A percentile compares a stretch with the other conserved stretches of the same genome.
These are phyloP conservation scores for Branchinecta lynchi DNA, from an alignment of 1,140 invertebrate genomes.

Conservation along the genomic window DNA sequence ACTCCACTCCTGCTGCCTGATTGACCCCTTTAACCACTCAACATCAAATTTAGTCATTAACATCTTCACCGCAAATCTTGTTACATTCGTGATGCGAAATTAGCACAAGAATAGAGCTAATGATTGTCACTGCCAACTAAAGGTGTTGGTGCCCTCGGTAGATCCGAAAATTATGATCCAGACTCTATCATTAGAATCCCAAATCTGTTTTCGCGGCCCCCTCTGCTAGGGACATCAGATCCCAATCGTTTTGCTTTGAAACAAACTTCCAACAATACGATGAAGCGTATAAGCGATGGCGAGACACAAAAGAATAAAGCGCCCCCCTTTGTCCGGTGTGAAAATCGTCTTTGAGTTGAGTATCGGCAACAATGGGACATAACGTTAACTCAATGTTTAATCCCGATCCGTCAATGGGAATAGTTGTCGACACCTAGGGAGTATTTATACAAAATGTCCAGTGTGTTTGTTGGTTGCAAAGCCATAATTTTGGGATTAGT, in stretches of 20 bases:
- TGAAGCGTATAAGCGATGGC: background rate
- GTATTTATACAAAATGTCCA: background rate
- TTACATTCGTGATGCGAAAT: background rate
- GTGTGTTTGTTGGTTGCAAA: background rate
- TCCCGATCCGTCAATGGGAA: background rate
- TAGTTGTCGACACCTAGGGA: background rate
- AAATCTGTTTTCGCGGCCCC: background rate
- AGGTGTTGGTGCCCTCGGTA: background rate
- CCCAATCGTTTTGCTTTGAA: constrained; percentile 7
- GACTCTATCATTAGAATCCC: constrained; percentile 7
- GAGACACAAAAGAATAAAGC: background rate
- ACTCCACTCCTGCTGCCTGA: no score
- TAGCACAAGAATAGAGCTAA: constrained; percentile 9
- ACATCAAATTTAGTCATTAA: background rate
- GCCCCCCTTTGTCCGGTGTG: background rate
- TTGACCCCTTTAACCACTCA: constrained; percentile 7
- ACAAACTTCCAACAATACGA: constrained; percentile 11
- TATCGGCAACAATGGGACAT: background rate
- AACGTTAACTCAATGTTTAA: background rate
- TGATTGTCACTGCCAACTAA: background rate
- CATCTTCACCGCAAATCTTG: constrained; percentile 1
- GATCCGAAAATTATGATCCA: constrained; percentile 10
- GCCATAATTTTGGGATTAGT: background rate
- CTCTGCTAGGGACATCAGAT: background rate
- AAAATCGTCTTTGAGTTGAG: background rate